Conservation (phyloP, 2,888 invertebrate species). For the Stenchaetothrips biformis region DNA sequence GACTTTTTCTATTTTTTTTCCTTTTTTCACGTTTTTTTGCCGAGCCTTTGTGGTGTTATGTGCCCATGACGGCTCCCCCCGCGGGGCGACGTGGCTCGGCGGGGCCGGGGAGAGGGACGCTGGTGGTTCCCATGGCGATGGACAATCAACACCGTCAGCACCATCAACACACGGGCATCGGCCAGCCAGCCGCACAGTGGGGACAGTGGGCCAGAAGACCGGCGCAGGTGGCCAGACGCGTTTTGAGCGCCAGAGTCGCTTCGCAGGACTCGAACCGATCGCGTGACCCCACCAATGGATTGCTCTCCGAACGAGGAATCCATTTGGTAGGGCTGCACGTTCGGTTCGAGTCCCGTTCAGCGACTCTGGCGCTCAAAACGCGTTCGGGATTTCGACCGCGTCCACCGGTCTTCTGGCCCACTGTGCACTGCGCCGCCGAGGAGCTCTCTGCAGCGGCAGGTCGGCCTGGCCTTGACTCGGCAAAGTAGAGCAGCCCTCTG, state of each 20-base stretch:
- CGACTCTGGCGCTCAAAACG: too few species aligned
- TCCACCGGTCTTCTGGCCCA: too few species aligned
- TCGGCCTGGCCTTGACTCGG: constrained; percentile 3
- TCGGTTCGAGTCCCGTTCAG: too few species aligned
- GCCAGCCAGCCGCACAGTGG: neutral
- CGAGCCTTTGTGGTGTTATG: neutral
- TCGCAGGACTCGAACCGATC: too few species aligned
- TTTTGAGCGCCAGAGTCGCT: too few species aligned
- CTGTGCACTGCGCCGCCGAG: too few species aligned
- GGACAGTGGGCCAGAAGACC: neutral
- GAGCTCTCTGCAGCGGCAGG: neutral
- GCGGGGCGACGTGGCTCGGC: neutral
- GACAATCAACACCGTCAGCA: neutral
- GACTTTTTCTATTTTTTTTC: neutral
- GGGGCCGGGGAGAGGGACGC: neutral
- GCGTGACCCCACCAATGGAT: too few species aligned
- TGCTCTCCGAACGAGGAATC: too few species aligned
- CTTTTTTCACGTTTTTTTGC: neutral
- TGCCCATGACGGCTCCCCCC: neutral
- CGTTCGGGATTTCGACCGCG: too few species aligned
- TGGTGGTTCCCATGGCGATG: neutral
- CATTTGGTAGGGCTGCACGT: too few species aligned
- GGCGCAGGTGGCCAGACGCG: too few species aligned
- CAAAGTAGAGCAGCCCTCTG: neutral
- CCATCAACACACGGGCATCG: neutral